Base-by-base conservation (phyloP, 2,888 invertebrate species). In the Miltochrista miniata region DNA sequence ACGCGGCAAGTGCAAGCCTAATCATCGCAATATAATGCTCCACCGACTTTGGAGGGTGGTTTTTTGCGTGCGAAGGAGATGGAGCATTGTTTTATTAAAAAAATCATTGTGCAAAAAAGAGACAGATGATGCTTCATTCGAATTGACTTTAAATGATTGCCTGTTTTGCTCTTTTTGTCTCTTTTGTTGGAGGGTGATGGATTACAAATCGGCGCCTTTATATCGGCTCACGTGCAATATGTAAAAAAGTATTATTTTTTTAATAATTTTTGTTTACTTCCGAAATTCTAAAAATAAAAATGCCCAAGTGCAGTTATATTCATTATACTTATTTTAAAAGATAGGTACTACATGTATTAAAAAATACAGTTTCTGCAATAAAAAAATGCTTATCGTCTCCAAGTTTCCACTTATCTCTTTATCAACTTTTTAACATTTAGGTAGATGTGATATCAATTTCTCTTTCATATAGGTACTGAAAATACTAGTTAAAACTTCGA, bases 21-120 rank as follows among this genome's bases (percentile, higher is more conserved):
- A 91, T 91, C 90, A 90, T 91, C 85, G 86, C 90, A 88, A 90
- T 90, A 91, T 91, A 91, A 91, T 89, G 90, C 85, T 79, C 74
- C 87, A 76, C 68, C 77, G 87, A 83, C 74, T 83, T 59, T 55
- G 68, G 75, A 76, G 87, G 88, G 85, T 75, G 59, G 71, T 83
- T 88, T 67, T 90, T 85, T 77, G 15, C 59, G 79, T 58, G 71
- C 45, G 59, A 84, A 59, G 49, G 75, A 72, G 80, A 83, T 46
- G 65, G 53, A 56, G 59, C 51, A 52, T 47, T 61, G 59, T 66
- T 57, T 53, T 52, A 56, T 45, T 63, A 59, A 56, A 61, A 55
- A 68, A 56, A 68, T 54, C 50, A 45, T 57, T 45, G 29, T 38
- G 45, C 72, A 36, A 38, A 66, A 80, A 61, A 70, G 79, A 73